Evolutionary conservation across 2,113 vertebrate species (phyloP).

Genomic region (Zosterops borbonicus): DNA sequence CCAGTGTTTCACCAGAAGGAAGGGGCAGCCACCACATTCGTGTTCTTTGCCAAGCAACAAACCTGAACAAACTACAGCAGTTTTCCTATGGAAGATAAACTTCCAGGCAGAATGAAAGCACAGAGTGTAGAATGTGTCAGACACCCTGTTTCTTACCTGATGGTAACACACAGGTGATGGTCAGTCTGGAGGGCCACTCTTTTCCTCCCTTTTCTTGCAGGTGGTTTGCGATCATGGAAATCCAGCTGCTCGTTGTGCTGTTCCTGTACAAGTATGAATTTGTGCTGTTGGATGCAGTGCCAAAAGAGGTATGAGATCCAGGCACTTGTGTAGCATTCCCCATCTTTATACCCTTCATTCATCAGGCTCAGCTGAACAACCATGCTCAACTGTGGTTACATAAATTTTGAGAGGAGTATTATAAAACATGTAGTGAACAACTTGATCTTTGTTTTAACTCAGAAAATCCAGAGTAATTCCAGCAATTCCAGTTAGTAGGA

Average conservation of each 20-base stretch:
- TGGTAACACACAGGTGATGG: not conserved
- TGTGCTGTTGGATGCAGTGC: constrained; percentile 76
- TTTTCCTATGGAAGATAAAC: not conserved
- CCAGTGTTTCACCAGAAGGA: not conserved
- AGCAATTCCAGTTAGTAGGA: not conserved
- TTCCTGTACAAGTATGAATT: constrained; percentile 81
- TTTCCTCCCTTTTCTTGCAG: constrained; percentile 56
- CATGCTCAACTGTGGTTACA: not conserved
- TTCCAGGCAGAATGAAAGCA: not conserved
- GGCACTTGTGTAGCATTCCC: not conserved
- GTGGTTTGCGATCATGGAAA: constrained; percentile 82
- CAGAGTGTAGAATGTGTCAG: not conserved
- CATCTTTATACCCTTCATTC: not conserved
- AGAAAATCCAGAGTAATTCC: not conserved
- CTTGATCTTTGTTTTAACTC: not conserved
- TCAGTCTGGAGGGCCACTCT: not conserved
- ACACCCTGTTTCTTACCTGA: not conserved
- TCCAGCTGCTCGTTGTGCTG: constrained; percentile 76
- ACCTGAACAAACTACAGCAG: not conserved
- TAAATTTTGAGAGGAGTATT: not conserved
- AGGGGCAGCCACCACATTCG: fast-evolving
- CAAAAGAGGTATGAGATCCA: constrained; percentile 73
- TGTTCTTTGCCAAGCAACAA: not conserved
- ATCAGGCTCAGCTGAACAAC: not conserved
- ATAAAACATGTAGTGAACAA: not conserved